Base-by-base conservation (phyloP, 2,888 invertebrate genomes). In the Cephonodes hylas region DNA sequence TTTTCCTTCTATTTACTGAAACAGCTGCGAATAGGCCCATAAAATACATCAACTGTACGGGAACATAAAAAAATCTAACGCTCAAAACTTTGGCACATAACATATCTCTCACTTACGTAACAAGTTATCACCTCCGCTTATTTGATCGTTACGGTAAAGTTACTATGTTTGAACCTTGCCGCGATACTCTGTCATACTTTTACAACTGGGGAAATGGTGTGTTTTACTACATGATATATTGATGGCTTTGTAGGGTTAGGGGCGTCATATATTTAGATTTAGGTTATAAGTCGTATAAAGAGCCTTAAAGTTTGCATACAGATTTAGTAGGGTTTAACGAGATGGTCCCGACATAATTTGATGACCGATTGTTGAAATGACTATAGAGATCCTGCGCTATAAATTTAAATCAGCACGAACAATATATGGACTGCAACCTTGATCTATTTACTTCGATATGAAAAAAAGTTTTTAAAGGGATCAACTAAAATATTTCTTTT, bases 91-190 rank as follows among this genome's bases (percentile, higher is more conserved):
- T 53, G 53, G 31, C 53, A 27, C 18, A 31, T 27, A 48, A 48
- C 27, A 53, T 13, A 38, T 53, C 18, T 31, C 48, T 53, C 53
- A 53, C 10, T 53, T 31, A 31, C 53, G 31, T 31, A 53, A 53
- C 53, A 53, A 53, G 53, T 53, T 53, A 53, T 53, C 53, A 31
- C 31, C 15, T 31, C 38, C 53, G 20, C 22, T 53, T 53, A 53
- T 31, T 53, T 53, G 31, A 18, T 10, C 53, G 18, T 53, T 31
- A 53, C 53, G 31, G 53, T 53, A 53, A 18, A 53, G 18, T 53
- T 53, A 38, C 38, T n/a, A 48, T 25, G 15, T 53, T 27, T 31
- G 31, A 8, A 15, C 8, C 1, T 7, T 13, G 13, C 22, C 44
- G 44, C 20, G 20, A 38, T 22, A n/a, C n/a, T 44, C 20, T 20